Conservation (phyloP, 1,140 invertebrate genomes). For the Venustaconcha ellipsiformis region DNA sequence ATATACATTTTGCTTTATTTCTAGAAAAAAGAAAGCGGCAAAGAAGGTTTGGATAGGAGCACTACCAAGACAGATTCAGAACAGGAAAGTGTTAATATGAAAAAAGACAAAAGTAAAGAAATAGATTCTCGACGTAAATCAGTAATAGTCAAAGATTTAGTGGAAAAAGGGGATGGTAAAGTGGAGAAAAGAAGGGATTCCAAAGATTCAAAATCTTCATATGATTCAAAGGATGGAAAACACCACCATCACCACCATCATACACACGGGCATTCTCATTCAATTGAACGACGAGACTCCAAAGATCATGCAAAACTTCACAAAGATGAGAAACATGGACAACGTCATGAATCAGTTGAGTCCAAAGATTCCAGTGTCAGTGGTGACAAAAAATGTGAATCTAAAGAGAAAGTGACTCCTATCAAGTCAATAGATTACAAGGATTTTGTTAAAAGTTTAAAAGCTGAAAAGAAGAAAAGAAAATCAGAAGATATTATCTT, state of each 20-base stretch:
- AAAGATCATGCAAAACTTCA: neutral
- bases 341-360: too few relatives aligned
- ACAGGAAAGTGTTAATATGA: conserved; percentile 7
- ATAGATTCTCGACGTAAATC: neutral
- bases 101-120: neutral
- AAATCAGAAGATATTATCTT: conserved; percentile 21
- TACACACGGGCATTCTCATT: neutral
- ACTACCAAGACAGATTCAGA: neutral
- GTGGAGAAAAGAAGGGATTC: conserved; percentile 8
- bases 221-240: conserved; percentile 8
- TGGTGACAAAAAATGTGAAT: too few relatives aligned
- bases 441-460: conserved; percentile 4
- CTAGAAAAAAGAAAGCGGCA: too few relatives aligned
- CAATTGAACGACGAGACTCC: conserved; percentile 3
- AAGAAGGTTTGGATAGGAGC: neutral
- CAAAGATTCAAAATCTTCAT: conserved; percentile 3
- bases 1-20: too few relatives aligned
- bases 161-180: conserved; percentile 1
- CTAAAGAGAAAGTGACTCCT: too few relatives aligned
- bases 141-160: neutral
- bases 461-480: conserved; percentile 25
- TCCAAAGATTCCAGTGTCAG: too few relatives aligned
- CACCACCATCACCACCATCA: conserved; percentile 27
- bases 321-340: too few relatives aligned
- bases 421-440: conserved; percentile 11